These are phyloP conservation scores for Vireo altiloquus DNA, from an alignment of 2,113 vertebrate genomes.

Conservation along the genomic window DNA sequence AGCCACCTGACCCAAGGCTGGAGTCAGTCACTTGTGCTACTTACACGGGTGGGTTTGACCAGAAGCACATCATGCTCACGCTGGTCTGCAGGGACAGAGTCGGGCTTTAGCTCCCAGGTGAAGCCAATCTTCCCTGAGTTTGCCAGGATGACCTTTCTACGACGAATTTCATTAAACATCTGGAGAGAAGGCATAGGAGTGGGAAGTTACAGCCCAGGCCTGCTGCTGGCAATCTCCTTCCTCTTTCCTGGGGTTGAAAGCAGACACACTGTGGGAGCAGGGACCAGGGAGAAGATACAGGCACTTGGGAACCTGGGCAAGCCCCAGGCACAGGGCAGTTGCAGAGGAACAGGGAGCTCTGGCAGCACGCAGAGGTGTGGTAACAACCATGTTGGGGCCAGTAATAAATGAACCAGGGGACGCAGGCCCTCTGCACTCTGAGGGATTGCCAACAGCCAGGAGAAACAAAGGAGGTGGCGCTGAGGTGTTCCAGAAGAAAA, in stretches of 20 bases:
- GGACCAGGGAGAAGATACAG: no score
- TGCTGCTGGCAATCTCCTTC: neutral
- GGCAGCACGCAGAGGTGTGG: neutral
- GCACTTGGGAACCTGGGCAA: no score
- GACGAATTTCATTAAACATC: constrained; percentile 75
- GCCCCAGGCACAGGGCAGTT: no score
- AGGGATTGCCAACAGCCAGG: no score
- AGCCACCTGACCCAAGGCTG: neutral
- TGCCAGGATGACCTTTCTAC: constrained; percentile 68
- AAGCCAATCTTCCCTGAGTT: constrained; percentile 83
- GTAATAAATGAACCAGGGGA: no score
- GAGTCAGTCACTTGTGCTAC: neutral
- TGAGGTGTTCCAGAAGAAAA: neutral
- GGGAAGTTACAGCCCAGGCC: neutral
- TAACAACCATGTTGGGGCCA: no score
- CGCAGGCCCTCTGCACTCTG: neutral
- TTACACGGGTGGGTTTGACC: constrained; percentile 76
- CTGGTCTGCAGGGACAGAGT: neutral
- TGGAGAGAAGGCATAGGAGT: neutral
- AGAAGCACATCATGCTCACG: constrained; percentile 71
- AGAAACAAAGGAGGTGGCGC: neutral
- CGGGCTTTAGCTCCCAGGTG: constrained; percentile 53
- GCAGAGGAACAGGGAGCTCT: no score
- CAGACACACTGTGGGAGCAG: no score
- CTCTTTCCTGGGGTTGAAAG: neutral